A percentile compares a stretch with the other conserved stretches of the same genome.
Evolutionary conservation across 2,888 invertebrate genomes (phyloP).

Genomic region (Caenorhabditis wallacei): DNA sequence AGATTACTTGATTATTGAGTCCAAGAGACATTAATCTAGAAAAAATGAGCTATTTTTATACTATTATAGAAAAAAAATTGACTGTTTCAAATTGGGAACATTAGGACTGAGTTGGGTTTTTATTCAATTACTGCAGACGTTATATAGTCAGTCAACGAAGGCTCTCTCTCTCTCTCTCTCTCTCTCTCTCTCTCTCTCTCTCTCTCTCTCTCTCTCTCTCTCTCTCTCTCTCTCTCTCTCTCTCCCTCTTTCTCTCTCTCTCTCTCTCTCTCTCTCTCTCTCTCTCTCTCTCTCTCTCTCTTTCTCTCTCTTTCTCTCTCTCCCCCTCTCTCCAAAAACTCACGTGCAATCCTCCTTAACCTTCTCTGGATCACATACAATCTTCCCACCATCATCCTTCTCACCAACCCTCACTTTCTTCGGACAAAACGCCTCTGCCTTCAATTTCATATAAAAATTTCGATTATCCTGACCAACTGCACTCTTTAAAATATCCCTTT

Average conservation of each 20-base stretch:
- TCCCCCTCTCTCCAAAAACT: conserved; percentile 16
- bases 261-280: too few relatives aligned
- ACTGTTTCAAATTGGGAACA: background rate
- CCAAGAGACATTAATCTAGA: conserved; percentile 50
- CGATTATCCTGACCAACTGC: conserved; percentile 29
- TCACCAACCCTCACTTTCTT: conserved; percentile 52
- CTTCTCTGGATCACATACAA: conserved; percentile 55
- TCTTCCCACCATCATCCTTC: conserved; percentile 64
- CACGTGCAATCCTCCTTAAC: conserved; percentile 48
- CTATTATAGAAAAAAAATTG: background rate
- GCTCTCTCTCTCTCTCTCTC: too few relatives aligned
- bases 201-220: too few relatives aligned
- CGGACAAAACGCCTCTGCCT: conserved; percentile 47
- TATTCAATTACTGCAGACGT: too few relatives aligned
- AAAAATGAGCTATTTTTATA: too few relatives aligned
- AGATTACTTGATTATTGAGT: conserved; percentile 48
- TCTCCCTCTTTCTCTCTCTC: too few relatives aligned
- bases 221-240: too few relatives aligned
- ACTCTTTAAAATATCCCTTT: conserved; percentile 12
- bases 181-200: too few relatives aligned
- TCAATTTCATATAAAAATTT: conserved; percentile 23
- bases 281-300: too few relatives aligned
- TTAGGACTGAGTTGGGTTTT: too few relatives aligned
- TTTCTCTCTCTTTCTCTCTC: background rate
- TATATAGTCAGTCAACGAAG: too few relatives aligned